Percentiles rank a stretch among this genome's conserved stretches.
These are phyloP conservation scores for Lacanobia wlatinum DNA, from an alignment of 2,888 invertebrate species.

Conservation along the genomic window DNA sequence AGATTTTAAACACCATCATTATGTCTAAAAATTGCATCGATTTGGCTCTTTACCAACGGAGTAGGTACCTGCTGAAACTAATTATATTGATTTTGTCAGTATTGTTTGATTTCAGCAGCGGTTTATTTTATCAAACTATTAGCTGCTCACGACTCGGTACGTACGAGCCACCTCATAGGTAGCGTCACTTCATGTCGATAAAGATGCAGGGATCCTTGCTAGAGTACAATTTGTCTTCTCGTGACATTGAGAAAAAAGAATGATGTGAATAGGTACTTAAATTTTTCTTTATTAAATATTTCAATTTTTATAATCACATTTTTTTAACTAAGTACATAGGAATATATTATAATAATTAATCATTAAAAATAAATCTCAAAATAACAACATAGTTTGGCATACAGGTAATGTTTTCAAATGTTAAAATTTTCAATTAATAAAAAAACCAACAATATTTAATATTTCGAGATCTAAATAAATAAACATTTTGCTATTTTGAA, in stretches of 20 bases:
- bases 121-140: conserved; percentile 23
- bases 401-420: conserved; percentile 69
- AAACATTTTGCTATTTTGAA: conserved; percentile 79
- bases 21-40: neutral
- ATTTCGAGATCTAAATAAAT: conserved; percentile 80
- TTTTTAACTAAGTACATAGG: conserved; percentile 77
- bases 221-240: neutral
- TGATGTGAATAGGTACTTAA: conserved; percentile 47
- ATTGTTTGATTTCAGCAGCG: conserved; percentile 25
- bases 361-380: conserved; percentile 83
- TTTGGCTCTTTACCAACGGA: neutral
- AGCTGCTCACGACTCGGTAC: conserved; percentile 23
- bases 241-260: neutral
- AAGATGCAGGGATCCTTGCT: neutral
- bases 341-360: conserved; percentile 69
- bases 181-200: conserved; percentile 2
- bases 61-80: neutral
- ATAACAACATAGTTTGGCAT: conserved; percentile 87
- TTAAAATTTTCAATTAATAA: conserved; percentile 72
- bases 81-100: neutral
- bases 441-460: conserved; percentile 74
- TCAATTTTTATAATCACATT: conserved; percentile 71
- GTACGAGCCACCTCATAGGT: neutral
- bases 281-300: conserved; percentile 71
- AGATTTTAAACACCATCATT: neutral